Percentiles rank a stretch among this genome's conserved stretches.
Conservation (phyloP, 2,888 invertebrate genomes). For the Apotomis capreana region DNA sequence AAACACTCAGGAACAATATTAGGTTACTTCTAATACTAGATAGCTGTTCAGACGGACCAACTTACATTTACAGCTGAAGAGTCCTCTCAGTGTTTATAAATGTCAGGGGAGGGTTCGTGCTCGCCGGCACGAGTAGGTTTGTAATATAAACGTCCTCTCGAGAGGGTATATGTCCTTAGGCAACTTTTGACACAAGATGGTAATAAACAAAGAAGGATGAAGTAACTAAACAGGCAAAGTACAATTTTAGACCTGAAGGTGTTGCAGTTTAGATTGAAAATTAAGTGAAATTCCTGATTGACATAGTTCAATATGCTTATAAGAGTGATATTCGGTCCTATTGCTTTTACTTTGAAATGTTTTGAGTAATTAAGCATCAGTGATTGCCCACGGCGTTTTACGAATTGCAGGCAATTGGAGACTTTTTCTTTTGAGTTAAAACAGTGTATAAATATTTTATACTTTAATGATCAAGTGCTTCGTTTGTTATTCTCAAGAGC, state of each 20-base stretch:
- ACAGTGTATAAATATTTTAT: no score
- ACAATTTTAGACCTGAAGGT: not conserved
- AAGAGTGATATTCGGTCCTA: not conserved
- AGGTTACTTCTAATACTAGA: conserved; percentile 26
- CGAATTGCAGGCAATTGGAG: not conserved
- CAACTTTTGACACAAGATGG: conserved; percentile 23
- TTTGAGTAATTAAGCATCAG: conserved; percentile 7
- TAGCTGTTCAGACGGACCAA: conserved; percentile 12
- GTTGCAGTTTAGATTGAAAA: not conserved
- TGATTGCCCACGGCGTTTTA: not conserved
- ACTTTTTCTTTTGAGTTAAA: not conserved
- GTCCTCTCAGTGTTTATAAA: not conserved
- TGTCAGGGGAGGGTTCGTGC: not conserved
- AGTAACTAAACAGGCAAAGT: not conserved
- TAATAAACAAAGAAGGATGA: not conserved
- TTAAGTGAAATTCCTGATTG: not conserved
- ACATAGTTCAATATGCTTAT: not conserved
- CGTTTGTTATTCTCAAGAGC: no score
- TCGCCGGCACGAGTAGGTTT: conserved; percentile 1
- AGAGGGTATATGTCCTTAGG: conserved; percentile 24
- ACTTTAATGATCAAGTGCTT: no score
- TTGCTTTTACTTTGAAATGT: conserved; percentile 17
- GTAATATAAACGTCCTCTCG: conserved; percentile 37
- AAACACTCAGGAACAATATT: conserved; percentile 31
- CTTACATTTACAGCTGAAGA: conserved; percentile 12